These are phyloP conservation scores for Osmoderma eremita DNA, from an alignment of 2,888 invertebrate genomes.

Conservation along the genomic window DNA sequence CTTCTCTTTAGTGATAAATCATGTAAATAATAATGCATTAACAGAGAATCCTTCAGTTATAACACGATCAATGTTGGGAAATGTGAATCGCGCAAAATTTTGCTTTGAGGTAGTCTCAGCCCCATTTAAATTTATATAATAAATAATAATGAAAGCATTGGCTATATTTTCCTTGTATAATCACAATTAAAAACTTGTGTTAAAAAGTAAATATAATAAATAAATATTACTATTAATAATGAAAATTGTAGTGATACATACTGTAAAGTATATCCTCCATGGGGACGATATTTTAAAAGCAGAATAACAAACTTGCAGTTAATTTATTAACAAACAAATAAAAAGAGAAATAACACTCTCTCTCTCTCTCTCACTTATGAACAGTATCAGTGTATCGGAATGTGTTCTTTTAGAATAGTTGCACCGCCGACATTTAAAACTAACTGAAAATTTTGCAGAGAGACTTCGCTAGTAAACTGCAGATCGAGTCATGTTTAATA, in stretches of 20 bases:
- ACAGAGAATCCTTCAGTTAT: too few species aligned
- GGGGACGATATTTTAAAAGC: background rate
- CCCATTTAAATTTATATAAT: too few species aligned
- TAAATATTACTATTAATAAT: background rate
- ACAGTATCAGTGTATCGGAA: background rate
- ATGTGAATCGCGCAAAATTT: too few species aligned
- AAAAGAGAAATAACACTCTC: background rate
- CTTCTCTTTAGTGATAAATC: too few species aligned
- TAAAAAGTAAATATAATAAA: background rate
- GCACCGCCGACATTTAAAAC: constrained; percentile 30
- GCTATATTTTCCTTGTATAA: too few species aligned
- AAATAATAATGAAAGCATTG: too few species aligned
- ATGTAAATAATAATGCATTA: too few species aligned
- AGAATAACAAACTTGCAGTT: background rate
- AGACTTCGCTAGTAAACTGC: constrained; percentile 35
- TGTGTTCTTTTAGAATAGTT: constrained; percentile 8
- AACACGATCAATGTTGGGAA: too few species aligned
- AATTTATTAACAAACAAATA: constrained; percentile 8
- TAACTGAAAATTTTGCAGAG: constrained; percentile 35
- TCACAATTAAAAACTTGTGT: background rate
- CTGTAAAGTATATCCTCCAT: constrained; percentile 25
- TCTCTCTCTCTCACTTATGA: background rate
- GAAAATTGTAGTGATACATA: background rate
- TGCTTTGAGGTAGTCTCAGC: too few species aligned
- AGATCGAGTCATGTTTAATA: constrained; percentile 14